phyloP scores from a whole-genome alignment of 2,113 vertebrate genomes.

The Chamaea fasciata region DNA sequence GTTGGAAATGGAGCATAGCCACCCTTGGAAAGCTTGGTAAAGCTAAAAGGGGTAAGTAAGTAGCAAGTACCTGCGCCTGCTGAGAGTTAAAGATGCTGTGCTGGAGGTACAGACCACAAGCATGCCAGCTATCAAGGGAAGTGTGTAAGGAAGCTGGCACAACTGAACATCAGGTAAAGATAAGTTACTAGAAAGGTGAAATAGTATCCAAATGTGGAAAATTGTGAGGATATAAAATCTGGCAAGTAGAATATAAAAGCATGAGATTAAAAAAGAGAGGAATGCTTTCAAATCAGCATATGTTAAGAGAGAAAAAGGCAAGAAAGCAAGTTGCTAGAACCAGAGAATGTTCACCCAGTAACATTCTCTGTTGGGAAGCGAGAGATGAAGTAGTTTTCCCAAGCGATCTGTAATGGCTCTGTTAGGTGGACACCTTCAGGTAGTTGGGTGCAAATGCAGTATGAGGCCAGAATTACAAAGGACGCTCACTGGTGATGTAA shows the following conservation, averaged over 20 bases:
- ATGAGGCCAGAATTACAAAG: neutral
- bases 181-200: neutral
- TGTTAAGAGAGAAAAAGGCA: neutral
- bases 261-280: neutral
- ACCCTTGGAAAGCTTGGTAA: neutral
- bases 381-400: neutral
- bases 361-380: neutral
- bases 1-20: neutral
- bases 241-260: neutral
- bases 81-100: neutral
- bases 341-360: neutral
- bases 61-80: neutral
- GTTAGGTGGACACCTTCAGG: neutral
- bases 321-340: neutral
- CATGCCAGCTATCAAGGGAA: neutral
- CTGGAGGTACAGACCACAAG: neutral
- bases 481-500: neutral
- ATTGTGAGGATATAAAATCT: neutral
- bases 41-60: neutral
- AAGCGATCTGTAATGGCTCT: neutral
- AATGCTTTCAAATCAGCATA: neutral
- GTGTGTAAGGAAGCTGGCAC: neutral
- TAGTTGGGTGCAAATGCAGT: neutral
- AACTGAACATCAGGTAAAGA: neutral
- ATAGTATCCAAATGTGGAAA: neutral